Percentiles rank a stretch among this genome's conserved stretches.
Evolutionary conservation across 2,888 invertebrate genomes (phyloP).

Genomic region (Polymixis flavicincta): DNA sequence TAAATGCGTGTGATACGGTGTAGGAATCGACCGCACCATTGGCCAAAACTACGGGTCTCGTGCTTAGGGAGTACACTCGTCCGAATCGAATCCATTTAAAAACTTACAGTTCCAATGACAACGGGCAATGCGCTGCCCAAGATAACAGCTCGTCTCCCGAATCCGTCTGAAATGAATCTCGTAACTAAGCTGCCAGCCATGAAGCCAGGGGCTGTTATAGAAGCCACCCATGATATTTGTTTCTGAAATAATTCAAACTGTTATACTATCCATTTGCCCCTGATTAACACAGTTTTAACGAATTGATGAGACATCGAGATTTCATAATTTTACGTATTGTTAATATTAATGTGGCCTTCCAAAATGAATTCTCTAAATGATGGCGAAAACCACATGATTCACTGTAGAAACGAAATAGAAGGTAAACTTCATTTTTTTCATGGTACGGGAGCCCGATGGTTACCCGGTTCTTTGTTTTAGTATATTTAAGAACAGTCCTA

Average conservation of each 20-base stretch:
- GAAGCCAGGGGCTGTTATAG: conserved; percentile 78
- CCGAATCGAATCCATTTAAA: background rate
- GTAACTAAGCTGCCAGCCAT: conserved; percentile 78
- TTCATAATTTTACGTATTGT: background rate
- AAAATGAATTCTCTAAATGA: background rate
- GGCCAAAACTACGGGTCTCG: too few species aligned
- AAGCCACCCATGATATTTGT: conserved; percentile 73
- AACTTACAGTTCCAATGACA: conserved; percentile 74
- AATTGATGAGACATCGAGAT: background rate
- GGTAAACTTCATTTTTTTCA: too few species aligned
- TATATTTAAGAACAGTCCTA: background rate
- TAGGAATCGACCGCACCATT: too few species aligned
- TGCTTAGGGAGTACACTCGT: too few species aligned
- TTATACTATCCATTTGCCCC: too few species aligned
- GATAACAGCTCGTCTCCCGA: conserved; percentile 77
- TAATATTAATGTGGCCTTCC: background rate
- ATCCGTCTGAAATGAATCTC: conserved; percentile 74
- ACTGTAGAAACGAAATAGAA: too few species aligned
- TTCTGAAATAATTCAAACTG: conserved; percentile 60
- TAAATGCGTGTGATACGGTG: too few species aligned
- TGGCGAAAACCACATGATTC: too few species aligned
- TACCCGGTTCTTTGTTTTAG: background rate
- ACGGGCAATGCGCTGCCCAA: conserved; percentile 78
- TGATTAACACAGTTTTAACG: background rate
- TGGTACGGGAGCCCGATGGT: too few species aligned